Base-by-base conservation (phyloP, 2,888 invertebrate genomes). In the Abrostola tripartita region DNA sequence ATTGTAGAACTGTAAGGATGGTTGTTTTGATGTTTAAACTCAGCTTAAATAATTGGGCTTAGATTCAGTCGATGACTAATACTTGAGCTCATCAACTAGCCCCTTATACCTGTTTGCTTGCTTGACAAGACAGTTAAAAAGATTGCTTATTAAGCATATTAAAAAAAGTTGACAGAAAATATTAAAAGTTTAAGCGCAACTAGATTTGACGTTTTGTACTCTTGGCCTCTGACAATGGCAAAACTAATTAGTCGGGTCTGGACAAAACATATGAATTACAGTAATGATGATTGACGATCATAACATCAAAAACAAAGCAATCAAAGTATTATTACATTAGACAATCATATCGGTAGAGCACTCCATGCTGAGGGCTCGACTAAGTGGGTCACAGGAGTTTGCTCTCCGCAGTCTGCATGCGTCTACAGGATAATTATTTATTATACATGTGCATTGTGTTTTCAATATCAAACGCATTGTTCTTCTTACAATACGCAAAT, bases 311-410 rank as follows among this genome's bases (percentile, higher is more conserved):
- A 24, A 4, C 24, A 24, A 24, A 24, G 24, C 1, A 2, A 24
- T 24, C 24, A 24, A 24, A 24, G 4, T 24, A 24, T 1, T 2
- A 24, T 24, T 2, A 24, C 4, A 24, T 24, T 24, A 4, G 24
- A 24, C 24, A 24, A 24, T 24, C 24, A 24, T 52, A 55, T 36
- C 41, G 40, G 24, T 14, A 7, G 36, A n/a, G 47, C 35, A 49
- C 52, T 42, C 51, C 52, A 10, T n/a, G 42, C 54, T 52, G 64
- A 59, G 37, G 50, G 12, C 24, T 8, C 6, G 14, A 7, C 38
- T 11, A 69, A 74, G 49, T 71, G 49, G 74, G 71, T 74, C 72
- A 70, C 52, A 74, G 60, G 71, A 63, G 51, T 50, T 50, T 54
- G 44, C 6, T 68, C 49, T 54, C 12, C 37, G 24, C 24, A 24